phyloP scores from a whole-genome alignment of 2,113 vertebrate species.

The Thamnophis sirtalis region DNA sequence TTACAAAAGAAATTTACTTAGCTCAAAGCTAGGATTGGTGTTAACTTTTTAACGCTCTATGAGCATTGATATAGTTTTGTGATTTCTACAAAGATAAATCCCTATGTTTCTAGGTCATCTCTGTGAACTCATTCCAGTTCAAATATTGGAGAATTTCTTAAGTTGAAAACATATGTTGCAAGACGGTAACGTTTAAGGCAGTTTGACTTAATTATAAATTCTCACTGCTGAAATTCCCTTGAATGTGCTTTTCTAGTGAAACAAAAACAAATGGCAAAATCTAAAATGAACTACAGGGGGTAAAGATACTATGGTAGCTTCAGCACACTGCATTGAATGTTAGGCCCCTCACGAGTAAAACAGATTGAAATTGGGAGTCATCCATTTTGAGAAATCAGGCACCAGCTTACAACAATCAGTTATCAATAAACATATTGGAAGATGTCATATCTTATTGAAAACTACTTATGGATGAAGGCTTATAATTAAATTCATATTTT shows the following conservation, averaged over 20 bases:
- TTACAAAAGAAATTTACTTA: background rate
- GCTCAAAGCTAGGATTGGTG: background rate
- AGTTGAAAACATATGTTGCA: conserved; percentile 3
- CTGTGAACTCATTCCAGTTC: conserved; percentile 6
- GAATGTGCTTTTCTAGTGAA: background rate
- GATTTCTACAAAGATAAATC: background rate
- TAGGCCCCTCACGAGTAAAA: background rate
- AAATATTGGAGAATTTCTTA: background rate
- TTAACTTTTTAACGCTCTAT: background rate
- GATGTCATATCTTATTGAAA: background rate
- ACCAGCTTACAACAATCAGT: conserved; percentile 11
- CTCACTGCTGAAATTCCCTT: background rate
- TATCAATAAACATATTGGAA: background rate
- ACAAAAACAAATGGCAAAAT: background rate
- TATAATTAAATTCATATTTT: conserved; percentile 12
- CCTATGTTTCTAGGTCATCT: conserved; percentile 10
- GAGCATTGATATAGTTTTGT: background rate
- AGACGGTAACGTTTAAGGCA: conserved; percentile 1
- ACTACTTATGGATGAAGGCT: background rate
- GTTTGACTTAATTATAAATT: conserved; percentile 20
- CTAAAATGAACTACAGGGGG: background rate
- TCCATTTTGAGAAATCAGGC: background rate
- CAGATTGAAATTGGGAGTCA: background rate
- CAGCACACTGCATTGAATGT: background rate
- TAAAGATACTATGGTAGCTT: background rate